A percentile compares a stretch with the other conserved stretches of the same genome.
Conservation (phyloP, 2,113 vertebrate genomes). For the Gopherus flavomarginatus region DNA sequence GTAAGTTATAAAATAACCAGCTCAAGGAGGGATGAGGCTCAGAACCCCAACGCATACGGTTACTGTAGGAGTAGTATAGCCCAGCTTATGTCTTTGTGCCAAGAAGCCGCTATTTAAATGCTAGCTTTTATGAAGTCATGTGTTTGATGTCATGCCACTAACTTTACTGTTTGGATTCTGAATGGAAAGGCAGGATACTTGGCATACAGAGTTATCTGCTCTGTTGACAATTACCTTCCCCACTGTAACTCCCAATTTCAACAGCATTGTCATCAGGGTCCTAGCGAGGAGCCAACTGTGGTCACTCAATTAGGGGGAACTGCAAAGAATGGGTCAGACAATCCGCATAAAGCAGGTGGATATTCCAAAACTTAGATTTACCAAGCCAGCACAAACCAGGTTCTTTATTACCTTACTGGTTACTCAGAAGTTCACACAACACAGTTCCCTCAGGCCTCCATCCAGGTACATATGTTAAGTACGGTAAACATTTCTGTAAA, state of each 20-base stretch:
- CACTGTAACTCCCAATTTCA: not conserved
- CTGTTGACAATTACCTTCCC: not conserved
- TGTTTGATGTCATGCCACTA: not conserved
- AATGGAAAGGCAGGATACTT: not conserved
- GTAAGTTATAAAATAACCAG: not conserved
- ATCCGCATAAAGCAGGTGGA: no score
- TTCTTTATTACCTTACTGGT: no score
- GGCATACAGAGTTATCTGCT: rapidly evolving
- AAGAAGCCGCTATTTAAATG: not conserved
- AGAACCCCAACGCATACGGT: rapidly evolving
- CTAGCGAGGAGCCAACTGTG: no score
- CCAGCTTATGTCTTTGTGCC: not conserved
- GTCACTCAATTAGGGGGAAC: no score
- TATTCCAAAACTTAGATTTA: no score
- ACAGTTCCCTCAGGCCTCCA: no score
- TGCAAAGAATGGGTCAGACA: no score
- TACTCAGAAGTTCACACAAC: no score
- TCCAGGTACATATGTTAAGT: no score
- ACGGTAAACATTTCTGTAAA: no score
- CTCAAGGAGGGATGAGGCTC: not conserved
- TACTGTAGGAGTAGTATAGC: not conserved
- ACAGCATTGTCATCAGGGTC: not conserved
- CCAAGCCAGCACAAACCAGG: no score
- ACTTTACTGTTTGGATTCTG: not conserved
- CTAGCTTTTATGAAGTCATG: not conserved